Base-by-base conservation (phyloP, 2,113 vertebrate species). In the Malurus elegans region DNA sequence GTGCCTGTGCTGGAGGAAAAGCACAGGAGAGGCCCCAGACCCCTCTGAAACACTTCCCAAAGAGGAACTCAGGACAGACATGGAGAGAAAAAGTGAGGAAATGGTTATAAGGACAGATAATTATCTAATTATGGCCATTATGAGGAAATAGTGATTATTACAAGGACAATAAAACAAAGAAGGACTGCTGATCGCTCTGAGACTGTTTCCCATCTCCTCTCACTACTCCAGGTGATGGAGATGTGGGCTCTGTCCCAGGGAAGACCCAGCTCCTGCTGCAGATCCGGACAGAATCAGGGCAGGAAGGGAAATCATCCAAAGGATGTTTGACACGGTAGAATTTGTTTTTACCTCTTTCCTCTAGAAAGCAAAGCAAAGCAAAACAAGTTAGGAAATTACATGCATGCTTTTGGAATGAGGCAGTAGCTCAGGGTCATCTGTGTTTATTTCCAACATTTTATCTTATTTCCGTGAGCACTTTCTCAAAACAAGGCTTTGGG, bases 301-400 rank as follows among this genome's bases (percentile, higher is more conserved):
- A 88, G 88, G 91, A 86, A 91, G 72, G 34, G 64, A 92, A 83
- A 73, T 75, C 61, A 87, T 84, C 65, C 81, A 64, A 61, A 93
- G 93, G 70, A 93, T 70, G 75, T 90, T 95, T 60, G 79, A 83
- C 88, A 95, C 34, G 56, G 61, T 34, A 40, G 71, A 82, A 88
- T 90, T 93, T 69, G 45, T 19, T 93, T 92, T 94, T 92, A 86
- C 95, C 81, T 96, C 66, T 96, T 96, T 86, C 92, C 90, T 96
- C 90, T 90, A 87, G 83, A 93, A 88, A 93, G 78, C 45, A 86
- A 72, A 92, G 90, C 62, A 88, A 83, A 92, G 36, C 88, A 88
- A 88, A 95, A 62, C 80, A 86, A 95, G 66, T 58, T 93, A 70
- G 92, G 96, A 95, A 92, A 96, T 95, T 57, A 29, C 86, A 93